These are phyloP conservation scores for Zaprionus obscuricornis DNA, from an alignment of 2,888 invertebrate species.

Conservation along the genomic window DNA sequence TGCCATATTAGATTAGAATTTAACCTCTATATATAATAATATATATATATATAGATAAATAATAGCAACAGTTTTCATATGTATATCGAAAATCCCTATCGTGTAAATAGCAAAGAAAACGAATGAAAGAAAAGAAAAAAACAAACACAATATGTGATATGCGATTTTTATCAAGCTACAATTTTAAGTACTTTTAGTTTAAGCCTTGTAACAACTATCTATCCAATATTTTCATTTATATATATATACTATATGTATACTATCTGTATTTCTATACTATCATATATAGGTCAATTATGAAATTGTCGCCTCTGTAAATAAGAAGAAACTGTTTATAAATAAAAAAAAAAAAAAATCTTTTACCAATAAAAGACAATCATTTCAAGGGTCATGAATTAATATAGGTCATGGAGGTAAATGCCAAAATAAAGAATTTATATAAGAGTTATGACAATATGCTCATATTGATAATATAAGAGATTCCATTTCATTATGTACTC, in stretches of 20 bases:
- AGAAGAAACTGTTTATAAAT: conserved; percentile 27
- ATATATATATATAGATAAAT: not conserved
- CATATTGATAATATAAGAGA: conserved; percentile 21
- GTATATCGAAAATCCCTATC: conserved; percentile 52
- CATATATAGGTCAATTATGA: conserved; percentile 11
- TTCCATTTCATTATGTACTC: conserved; percentile 19
- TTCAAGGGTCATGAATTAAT: conserved; percentile 32
- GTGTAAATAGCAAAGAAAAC: conserved; percentile 59
- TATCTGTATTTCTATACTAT: too few relatives aligned
- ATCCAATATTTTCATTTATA: too few relatives aligned
- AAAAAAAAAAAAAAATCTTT: conserved; percentile 28
- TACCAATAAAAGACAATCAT: conserved; percentile 23
- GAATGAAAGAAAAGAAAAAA: too few relatives aligned
- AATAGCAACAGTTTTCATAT: too few relatives aligned
- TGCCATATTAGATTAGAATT: conserved; percentile 52
- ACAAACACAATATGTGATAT: conserved; percentile 75
- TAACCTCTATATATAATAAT: not conserved
- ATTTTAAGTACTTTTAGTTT: conserved; percentile 26
- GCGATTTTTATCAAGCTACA: conserved; percentile 56
- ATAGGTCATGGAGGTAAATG: conserved; percentile 3
- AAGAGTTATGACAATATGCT: conserved; percentile 17
- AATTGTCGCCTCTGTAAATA: conserved; percentile 31
- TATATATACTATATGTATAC: conserved; percentile 4
- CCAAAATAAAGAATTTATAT: too few relatives aligned
- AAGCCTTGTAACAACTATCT: conserved; percentile 8